These are phyloP conservation scores for Steatornis caripensis DNA, from an alignment of 2,113 vertebrate species.

Conservation along the genomic window DNA sequence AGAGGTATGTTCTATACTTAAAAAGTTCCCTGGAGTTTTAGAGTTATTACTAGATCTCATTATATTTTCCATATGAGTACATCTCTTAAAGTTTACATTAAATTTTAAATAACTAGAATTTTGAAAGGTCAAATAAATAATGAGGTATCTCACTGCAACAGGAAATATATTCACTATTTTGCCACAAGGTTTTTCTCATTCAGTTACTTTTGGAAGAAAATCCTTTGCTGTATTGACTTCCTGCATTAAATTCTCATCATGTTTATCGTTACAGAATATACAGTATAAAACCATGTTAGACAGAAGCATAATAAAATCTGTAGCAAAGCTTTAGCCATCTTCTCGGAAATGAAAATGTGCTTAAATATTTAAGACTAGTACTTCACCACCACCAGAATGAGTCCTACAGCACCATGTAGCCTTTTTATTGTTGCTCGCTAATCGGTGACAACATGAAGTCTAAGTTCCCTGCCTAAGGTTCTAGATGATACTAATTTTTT, in stretches of 20 bases:
- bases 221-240: background rate
- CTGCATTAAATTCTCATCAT: background rate
- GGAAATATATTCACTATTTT: slow-evolving; percentile 10
- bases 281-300: background rate
- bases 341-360: background rate
- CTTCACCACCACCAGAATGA: background rate
- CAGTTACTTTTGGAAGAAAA: background rate
- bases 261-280: background rate
- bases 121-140: slow-evolving; percentile 50
- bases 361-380: background rate
- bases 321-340: background rate
- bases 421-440: background rate
- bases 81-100: background rate
- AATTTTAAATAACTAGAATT: slow-evolving; percentile 31
- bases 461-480: background rate
- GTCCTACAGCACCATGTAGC: background rate
- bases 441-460: background rate
- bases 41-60: background rate
- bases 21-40: background rate
- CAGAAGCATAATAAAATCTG: background rate
- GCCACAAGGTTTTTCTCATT: background rate
- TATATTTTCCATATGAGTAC: slow-evolving; percentile 2
- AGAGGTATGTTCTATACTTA: background rate
- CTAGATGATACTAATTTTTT: background rate
- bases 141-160: background rate